phyloP scores from a whole-genome alignment of 2,113 vertebrate species.

The Syngnathoides biaculeatus region DNA sequence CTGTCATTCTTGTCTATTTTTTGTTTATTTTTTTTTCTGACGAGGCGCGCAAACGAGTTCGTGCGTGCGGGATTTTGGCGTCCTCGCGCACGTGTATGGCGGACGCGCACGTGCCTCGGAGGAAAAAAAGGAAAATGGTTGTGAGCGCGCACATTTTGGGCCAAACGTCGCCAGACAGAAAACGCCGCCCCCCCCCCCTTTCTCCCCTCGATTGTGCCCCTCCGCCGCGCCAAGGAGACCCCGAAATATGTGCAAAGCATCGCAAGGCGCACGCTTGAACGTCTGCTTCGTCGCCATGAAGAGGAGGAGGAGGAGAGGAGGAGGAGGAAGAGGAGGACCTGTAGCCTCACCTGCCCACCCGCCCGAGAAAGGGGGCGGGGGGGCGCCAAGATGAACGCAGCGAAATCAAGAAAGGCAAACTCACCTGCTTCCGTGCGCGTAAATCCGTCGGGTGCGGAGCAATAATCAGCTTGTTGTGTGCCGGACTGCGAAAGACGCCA shows the following conservation, averaged over 20 bases:
- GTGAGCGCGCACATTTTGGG: background rate
- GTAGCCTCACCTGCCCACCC: conserved; percentile 30
- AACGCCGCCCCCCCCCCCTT: background rate
- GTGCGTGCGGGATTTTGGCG: background rate
- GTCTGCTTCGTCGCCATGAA: background rate
- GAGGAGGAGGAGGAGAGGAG: background rate
- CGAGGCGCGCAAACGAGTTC: conserved; percentile 24
- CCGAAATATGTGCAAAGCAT: background rate
- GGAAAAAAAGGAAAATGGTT: background rate
- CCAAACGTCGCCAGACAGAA: conserved; percentile 33
- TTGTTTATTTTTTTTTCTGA: background rate
- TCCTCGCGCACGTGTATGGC: conserved; percentile 7
- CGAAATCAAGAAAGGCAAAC: conserved; percentile 26
- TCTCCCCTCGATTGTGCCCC: conserved; percentile 33
- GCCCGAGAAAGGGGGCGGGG: background rate
- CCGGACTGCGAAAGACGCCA: conserved; percentile 58
- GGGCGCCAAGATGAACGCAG: background rate
- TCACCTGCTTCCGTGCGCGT: conserved; percentile 55
- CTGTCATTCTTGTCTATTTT: background rate
- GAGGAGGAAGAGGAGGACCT: conserved; percentile 24
- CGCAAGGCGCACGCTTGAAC: background rate
- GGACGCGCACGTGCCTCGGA: conserved; percentile 7
- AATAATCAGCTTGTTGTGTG: conserved; percentile 59
- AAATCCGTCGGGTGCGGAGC: conserved; percentile 65
- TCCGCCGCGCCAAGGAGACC: conserved; percentile 3